Conservation (phyloP, 2,888 invertebrate species). For the Volucella bombylans region DNA sequence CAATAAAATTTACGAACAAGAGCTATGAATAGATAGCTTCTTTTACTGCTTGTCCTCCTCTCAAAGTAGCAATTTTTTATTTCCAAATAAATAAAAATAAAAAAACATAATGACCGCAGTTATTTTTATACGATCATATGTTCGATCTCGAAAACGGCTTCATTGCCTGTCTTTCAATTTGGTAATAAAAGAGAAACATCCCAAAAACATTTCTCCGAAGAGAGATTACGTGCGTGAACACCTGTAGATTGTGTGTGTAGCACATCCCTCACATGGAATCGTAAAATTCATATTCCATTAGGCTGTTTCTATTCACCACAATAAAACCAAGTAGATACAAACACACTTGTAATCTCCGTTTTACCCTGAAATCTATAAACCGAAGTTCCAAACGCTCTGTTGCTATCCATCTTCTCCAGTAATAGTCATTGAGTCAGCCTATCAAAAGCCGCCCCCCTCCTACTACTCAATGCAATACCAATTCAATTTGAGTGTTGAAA, state of each 20-base stretch:
- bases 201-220: constrained; percentile 7
- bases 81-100: constrained; percentile 45
- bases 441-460: constrained; percentile 5
- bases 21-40: constrained; percentile 38
- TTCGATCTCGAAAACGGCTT: constrained; percentile 49
- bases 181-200: not conserved
- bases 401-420: constrained; percentile 21
- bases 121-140: constrained; percentile 49
- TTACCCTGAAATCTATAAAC: constrained; percentile 40
- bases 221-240: constrained; percentile 22
- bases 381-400: not conserved
- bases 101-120: constrained; percentile 43
- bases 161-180: constrained; percentile 37
- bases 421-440: constrained; percentile 42
- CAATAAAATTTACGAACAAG: not conserved
- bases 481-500: constrained; percentile 63
- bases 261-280: constrained; percentile 35
- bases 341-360: constrained; percentile 9
- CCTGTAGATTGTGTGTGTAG: constrained; percentile 56
- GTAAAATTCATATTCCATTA: constrained; percentile 43
- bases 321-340: constrained; percentile 31
- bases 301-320: constrained; percentile 24
- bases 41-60: constrained; percentile 1
- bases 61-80: constrained; percentile 40
- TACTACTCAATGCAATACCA: constrained; percentile 24